These are phyloP conservation scores for Triplophysa rosa DNA, from an alignment of 2,113 vertebrate genomes.

Conservation along the genomic window DNA sequence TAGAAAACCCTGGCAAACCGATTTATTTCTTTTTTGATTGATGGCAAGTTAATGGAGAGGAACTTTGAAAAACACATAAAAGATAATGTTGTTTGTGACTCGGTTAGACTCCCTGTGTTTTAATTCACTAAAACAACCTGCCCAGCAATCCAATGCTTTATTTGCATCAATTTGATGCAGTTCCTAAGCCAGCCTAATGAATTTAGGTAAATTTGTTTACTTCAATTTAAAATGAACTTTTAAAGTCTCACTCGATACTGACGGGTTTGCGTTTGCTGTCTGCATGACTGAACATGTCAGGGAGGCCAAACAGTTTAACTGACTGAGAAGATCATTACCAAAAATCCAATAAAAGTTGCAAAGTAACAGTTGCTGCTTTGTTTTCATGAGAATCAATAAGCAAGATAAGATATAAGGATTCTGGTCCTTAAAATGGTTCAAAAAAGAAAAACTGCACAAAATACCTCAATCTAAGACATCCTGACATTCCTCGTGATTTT, in stretches of 20 bases:
- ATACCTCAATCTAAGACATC: not conserved
- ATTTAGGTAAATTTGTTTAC: not conserved
- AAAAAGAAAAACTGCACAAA: not conserved
- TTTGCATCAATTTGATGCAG: conserved; percentile 11
- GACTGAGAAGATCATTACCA: not conserved
- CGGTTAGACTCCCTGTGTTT: not conserved
- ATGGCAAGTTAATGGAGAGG: conserved; percentile 24
- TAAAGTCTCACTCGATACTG: not conserved
- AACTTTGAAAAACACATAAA: not conserved
- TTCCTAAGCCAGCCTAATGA: conserved; percentile 7
- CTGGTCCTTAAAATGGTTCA: not conserved
- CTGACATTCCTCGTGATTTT: not conserved
- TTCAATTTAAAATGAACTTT: not conserved
- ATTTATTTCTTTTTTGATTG: conserved; percentile 7
- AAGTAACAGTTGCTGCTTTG: not conserved
- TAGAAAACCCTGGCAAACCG: not conserved
- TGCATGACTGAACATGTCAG: conserved; percentile 23
- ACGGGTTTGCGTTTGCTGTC: not conserved
- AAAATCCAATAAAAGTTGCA: not conserved
- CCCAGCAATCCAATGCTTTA: not conserved
- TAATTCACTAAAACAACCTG: conserved; percentile 13
- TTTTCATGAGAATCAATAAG: not conserved
- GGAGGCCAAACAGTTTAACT: not conserved
- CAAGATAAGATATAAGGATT: not conserved
- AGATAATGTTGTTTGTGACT: conserved; percentile 25